Evolutionary conservation across 2,888 invertebrate genomes (phyloP), one percentile per base, ranked within the genome.

Genomic region (Spisula subtruncata): DNA sequence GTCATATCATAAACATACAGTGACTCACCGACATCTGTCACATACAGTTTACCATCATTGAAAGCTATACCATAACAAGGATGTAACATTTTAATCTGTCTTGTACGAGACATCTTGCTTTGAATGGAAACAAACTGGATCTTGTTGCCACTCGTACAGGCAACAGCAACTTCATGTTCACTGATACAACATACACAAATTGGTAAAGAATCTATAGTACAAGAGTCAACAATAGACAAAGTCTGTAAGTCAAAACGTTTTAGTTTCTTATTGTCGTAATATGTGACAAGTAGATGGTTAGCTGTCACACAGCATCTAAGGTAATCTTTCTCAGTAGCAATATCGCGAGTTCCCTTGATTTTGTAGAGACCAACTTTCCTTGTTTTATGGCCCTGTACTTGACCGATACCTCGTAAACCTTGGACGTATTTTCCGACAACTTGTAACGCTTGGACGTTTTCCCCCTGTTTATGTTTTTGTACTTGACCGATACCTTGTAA

Each of bases 171-270:
- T 66, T 87, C 83, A 35, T 35, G 54, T n/a, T 80, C 2, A 79
- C 87, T 87, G 18, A 81, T 71, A 85, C 81, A 51, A 32, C 81
- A 81, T n/a, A 88, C 85, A 25, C 66, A 81, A 4, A 14, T 35
- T 5, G 85, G 85, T 20, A 12, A 0, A 56, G 46, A 10, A 71
- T 81, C 29, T 35, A 86, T 25, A 25, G n/a, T 32, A 81, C 86
- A 86, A 48, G 46, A 48, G 41, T 86, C 81, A 16, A 48, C 41
- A 0, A 86, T 46, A 32, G 60, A 48, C 48, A 75, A 48, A 2
- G n/a, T 48, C 25, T 29, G 18, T n/a, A 84, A 25, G 51, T 85
- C 56, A 51, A 56, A 20, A 46, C 80, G 81, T 20, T 81, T 80
- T n/a, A 85, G n/a, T 46, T 81, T 85, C 32, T 41, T 85, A 85